Percentiles rank a stretch among this genome's conserved stretches.
Evolutionary conservation across 2,888 invertebrate genomes (phyloP).

Genomic region (Acanthosepion esculentum): DNA sequence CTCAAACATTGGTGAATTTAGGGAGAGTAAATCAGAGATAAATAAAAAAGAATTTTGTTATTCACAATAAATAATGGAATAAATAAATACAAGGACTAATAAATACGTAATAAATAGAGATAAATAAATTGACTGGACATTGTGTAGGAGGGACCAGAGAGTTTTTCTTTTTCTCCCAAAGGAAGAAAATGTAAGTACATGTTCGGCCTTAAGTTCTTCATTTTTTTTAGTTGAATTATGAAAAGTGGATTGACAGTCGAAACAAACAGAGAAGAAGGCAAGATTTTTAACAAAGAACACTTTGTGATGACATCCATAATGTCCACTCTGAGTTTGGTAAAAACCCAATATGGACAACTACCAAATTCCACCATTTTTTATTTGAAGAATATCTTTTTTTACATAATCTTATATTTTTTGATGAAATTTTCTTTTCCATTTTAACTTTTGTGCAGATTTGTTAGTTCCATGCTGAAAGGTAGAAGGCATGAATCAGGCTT

Average conservation of each 20-base stretch:
- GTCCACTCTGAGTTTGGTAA: background rate
- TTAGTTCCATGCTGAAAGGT: background rate
- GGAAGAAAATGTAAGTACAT: background rate
- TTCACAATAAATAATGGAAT: background rate
- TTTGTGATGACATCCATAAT: background rate
- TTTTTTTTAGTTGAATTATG: background rate
- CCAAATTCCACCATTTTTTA: background rate
- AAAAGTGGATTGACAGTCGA: background rate
- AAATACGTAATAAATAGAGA: background rate
- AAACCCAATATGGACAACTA: background rate
- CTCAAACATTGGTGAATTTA: background rate
- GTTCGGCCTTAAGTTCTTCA: constrained; percentile 17
- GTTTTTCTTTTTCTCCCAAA: background rate
- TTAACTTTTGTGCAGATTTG: background rate
- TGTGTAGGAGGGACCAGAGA: background rate
- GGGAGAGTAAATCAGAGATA: background rate
- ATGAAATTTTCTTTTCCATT: background rate
- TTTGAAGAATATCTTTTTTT: background rate
- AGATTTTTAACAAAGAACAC: constrained; percentile 17
- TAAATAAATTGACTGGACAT: constrained; percentile 18
- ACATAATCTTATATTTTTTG: background rate
- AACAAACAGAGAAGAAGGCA: background rate
- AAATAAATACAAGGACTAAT: background rate
- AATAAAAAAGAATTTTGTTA: background rate
- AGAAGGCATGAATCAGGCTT: background rate